A percentile compares a stretch with the other conserved stretches of the same genome.
Conservation (phyloP, 2,797 vertebrate species). For the Macropus fuliginosus region DNA sequence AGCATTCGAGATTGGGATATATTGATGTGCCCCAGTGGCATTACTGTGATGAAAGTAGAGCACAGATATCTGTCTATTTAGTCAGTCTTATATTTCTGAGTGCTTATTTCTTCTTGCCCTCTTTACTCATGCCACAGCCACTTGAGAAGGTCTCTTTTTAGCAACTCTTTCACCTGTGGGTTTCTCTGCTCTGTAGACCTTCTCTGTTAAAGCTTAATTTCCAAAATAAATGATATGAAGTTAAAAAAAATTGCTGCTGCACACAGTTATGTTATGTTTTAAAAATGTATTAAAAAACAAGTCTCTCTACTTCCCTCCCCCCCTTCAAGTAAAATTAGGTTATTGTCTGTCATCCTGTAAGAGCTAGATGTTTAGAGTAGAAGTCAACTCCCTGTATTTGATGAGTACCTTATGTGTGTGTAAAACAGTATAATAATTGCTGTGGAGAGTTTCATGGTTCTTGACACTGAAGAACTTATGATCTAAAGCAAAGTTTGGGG, state of each 20-base stretch:
- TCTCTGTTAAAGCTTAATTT: constrained; percentile 18
- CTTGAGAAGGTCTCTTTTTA: neutral
- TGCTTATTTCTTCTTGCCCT: neutral
- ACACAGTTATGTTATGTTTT: neutral
- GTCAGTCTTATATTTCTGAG: neutral
- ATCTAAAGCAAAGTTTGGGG: neutral
- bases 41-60: neutral
- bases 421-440: neutral
- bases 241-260: constrained; percentile 15
- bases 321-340: neutral
- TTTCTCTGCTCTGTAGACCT: constrained; percentile 2
- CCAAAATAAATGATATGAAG: neutral
- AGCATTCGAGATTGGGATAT: neutral
- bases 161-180: neutral
- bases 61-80: neutral
- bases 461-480: neutral
- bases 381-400: neutral
- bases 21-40: neutral
- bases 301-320: too few species aligned
- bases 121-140: neutral
- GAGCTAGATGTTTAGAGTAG: neutral
- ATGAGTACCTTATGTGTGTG: neutral
- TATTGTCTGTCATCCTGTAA: neutral
- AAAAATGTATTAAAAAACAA: neutral
- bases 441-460: neutral